Evolutionary conservation across 2,797 vertebrate genomes (phyloP), one percentile per base, ranked within the genome.

Genomic region (Huso huso): DNA sequence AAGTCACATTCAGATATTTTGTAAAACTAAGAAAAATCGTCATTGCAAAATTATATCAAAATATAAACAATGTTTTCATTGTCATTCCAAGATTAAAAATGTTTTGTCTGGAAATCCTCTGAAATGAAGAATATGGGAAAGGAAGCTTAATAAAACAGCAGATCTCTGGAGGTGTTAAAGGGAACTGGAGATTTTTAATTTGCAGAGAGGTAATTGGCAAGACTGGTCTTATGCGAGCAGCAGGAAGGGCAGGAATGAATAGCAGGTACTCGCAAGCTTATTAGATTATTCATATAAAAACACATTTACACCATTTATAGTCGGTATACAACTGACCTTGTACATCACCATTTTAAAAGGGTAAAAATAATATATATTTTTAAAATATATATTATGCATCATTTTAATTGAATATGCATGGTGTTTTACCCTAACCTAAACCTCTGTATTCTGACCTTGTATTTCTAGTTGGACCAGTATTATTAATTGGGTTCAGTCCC

Each of bases 401-500:
- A 61, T 65, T 70, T 6, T 4, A 57, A 65, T 57, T 52, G 9
- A 6, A 50, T 62, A 65, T 60, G 73, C 15, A 70, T 73, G 60
- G 66, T 65, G 50, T 73, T 23, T 9, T 62, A 6, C 49, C 59
- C 6, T 51, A 18, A 18, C 15, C n/a, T n/a, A n/a, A 23, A 23
- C 23, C 23, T 37, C 23, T 37, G 23, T 37, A 37, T 37, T 37
- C 23, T 37, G 23, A 37, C 67, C 48, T 48, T 66, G 63, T 1
- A 52, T 6, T 55, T 48, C 66, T 6, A 10, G 62, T 68, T n/a
- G 49, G 8, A 23, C 55, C 73, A 15, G 66, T 37, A 37, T 37
- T 37, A 37, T 37, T 37, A 65, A 65, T 65, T 73, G 82, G 82
- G 83, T 84, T 87, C 75, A 83, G 86, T 89, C 88, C 85, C 85